A percentile compares a stretch with the other conserved stretches of the same genome.
These are phyloP conservation scores for Mastomys coucha DNA, from an alignment of 2,113 vertebrate species.

Conservation along the genomic window DNA sequence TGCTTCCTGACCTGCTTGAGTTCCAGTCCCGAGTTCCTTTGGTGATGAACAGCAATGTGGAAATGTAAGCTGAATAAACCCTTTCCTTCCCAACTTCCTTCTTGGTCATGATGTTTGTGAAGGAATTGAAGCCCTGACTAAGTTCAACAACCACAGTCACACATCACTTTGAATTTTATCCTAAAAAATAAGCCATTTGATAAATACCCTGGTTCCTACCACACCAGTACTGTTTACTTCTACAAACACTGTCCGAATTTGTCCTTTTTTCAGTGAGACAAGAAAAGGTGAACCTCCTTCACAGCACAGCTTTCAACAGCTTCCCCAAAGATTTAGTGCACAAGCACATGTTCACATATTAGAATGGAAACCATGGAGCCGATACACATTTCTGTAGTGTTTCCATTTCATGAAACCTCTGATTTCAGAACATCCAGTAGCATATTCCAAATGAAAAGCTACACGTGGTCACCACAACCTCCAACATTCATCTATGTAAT, in stretches of 20 bases:
- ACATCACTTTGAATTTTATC: not conserved
- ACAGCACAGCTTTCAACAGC: not conserved
- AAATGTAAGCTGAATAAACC: too few relatives aligned
- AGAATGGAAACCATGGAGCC: not conserved
- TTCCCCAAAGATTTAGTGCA: not conserved
- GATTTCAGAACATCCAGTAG: not conserved
- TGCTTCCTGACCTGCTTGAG: too few relatives aligned
- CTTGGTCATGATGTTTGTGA: too few relatives aligned
- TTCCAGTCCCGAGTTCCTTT: too few relatives aligned
- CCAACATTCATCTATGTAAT: not conserved
- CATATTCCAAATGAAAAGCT: not conserved
- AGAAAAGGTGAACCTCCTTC: not conserved
- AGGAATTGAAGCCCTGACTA: too few relatives aligned
- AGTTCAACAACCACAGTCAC: not conserved
- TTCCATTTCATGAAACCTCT: not conserved
- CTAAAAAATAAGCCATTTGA: not conserved
- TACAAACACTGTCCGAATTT: not conserved
- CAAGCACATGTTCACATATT: not conserved
- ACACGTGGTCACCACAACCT: not conserved
- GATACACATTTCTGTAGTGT: not conserved
- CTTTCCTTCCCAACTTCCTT: too few relatives aligned
- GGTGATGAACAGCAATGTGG: too few relatives aligned
- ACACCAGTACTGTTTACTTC: not conserved
- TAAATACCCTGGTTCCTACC: not conserved
- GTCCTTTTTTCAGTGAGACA: not conserved